phyloP scores from a whole-genome alignment of 1,140 invertebrate species.

The Caenorhabditis elegans region WBcel235 BX284602.5:4710501-4711000 shows the following conservation, averaged over 20 bases:
- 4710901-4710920: conserved; percentile 39
- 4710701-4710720: not conserved
- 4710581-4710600: not conserved
- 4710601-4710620: conserved; percentile 18
- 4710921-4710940: conserved; percentile 34
- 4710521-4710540: not conserved
- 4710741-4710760: conserved; percentile 32
- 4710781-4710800: conserved; percentile 34
- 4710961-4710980: conserved; percentile 35
- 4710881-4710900: conserved; percentile 26
- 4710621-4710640: not conserved
- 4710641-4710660: not conserved
- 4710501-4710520: not conserved
- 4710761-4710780: not conserved
- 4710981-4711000: conserved; percentile 42
- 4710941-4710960: conserved; percentile 27
- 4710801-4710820: conserved; percentile 39
- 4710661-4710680: not conserved
- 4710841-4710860: not conserved
- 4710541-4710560: conserved; percentile 34
- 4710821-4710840: conserved; percentile 33
- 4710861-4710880: conserved; percentile 37
- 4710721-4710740: conserved; percentile 16
- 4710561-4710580: not conserved
- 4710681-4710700: conserved; percentile 34